A percentile compares a stretch with the other conserved stretches of the same genome.
Evolutionary conservation across 1,140 invertebrate genomes (phyloP).

Genomic region (Drosophila orosa): DNA sequence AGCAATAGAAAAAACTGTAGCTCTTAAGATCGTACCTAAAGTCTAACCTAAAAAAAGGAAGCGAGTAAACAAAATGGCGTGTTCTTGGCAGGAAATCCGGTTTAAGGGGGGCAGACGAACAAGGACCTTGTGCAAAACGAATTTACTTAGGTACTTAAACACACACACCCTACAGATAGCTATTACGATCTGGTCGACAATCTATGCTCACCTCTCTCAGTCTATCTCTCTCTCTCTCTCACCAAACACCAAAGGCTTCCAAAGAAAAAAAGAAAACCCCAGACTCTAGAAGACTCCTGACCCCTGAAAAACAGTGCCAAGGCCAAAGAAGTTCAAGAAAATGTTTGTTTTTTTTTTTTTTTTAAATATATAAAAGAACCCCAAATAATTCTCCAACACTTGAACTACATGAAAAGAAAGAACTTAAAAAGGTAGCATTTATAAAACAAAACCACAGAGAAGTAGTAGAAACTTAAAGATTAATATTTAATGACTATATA

Average conservation of each 20-base stretch:
- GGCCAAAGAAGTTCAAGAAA: conserved; percentile 34
- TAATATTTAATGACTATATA: conserved; percentile 50
- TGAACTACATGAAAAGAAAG: conserved; percentile 28
- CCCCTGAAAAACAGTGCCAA: conserved; percentile 29
- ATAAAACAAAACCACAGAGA: conserved; percentile 42
- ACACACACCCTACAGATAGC: conserved; percentile 24
- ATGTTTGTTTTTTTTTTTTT: conserved; percentile 20
- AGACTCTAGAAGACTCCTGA: conserved; percentile 9
- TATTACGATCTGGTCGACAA: conserved; percentile 41
- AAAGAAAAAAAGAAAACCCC: conserved; percentile 10
- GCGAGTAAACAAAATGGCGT: conserved; percentile 11
- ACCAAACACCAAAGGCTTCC: conserved; percentile 31
- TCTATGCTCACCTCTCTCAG: conserved; percentile 1
- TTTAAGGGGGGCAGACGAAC: conserved; percentile 24
- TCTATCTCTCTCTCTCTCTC: conserved; percentile 25
- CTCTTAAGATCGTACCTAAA: conserved; percentile 48
- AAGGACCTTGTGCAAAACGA: conserved; percentile 64
- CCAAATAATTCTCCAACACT: conserved; percentile 9
- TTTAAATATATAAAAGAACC: background rate
- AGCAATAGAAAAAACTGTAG: conserved; percentile 64
- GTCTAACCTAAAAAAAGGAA: conserved; percentile 29
- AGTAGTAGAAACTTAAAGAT: conserved; percentile 53
- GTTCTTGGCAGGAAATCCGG: conserved; percentile 3
- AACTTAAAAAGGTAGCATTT: conserved; percentile 77
- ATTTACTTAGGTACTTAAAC: conserved; percentile 75